phyloP scores from a whole-genome alignment of 2,113 vertebrate genomes.

The Pardalotus punctatus region DNA sequence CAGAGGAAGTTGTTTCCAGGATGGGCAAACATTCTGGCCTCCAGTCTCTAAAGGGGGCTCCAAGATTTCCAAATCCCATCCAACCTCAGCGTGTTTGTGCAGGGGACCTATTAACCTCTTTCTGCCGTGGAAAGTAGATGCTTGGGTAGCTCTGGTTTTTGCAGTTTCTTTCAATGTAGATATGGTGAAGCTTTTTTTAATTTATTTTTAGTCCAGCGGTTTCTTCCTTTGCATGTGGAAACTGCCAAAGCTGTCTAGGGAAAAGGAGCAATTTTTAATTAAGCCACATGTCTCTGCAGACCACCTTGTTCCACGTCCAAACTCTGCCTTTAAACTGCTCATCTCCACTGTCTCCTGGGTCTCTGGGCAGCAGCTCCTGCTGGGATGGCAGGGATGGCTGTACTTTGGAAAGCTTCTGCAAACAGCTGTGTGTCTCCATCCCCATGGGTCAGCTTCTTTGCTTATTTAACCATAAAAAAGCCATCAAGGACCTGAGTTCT shows the following conservation, averaged over 20 bases:
- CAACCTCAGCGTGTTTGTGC: not conserved
- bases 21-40: not conserved
- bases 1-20: not conserved
- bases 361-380: not conserved
- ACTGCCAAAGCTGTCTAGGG: not conserved
- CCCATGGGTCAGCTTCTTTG: not conserved
- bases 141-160: not conserved
- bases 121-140: not conserved
- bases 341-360: accelerated
- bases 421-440: not conserved
- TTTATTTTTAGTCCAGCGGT: too few species aligned
- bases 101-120: not conserved
- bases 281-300: not conserved
- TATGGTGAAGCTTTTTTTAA: not conserved
- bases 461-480: not conserved
- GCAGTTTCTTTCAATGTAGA: not conserved
- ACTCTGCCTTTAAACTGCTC: not conserved
- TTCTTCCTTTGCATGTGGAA: not conserved
- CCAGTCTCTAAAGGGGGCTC: not conserved
- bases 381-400: not conserved
- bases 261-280: not conserved
- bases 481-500: accelerated
- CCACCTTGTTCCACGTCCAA: not conserved
- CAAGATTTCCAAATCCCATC: not conserved
- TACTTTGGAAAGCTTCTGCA: not conserved